Percentiles rank a stretch among this genome's conserved stretches.
Conservation (phyloP, 2,888 invertebrate species). For the Sinodicranocentrus sp. region DNA sequence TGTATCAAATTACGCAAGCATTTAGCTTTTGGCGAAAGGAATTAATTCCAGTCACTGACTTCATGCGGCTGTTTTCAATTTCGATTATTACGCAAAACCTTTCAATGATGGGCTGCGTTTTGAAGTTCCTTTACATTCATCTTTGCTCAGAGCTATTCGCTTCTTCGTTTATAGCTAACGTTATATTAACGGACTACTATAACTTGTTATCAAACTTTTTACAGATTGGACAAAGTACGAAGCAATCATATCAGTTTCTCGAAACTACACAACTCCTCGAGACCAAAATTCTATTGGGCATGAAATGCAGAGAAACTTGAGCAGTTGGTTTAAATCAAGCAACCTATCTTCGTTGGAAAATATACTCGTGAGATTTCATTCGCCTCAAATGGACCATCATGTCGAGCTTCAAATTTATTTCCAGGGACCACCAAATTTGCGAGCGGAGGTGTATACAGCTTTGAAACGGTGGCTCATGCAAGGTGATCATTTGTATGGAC, state of each 20-base stretch:
- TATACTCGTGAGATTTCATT: conserved; percentile 29
- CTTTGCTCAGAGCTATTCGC: too few relatives aligned
- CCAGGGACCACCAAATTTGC: conserved; percentile 34
- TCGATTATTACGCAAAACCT: too few relatives aligned
- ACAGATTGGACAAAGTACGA: conserved; percentile 62
- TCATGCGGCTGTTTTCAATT: too few relatives aligned
- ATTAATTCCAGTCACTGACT: too few relatives aligned
- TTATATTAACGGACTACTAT: too few relatives aligned
- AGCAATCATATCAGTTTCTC: conserved; percentile 42
- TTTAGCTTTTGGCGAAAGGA: too few relatives aligned
- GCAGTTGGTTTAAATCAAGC: conserved; percentile 25
- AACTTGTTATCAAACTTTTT: too few relatives aligned
- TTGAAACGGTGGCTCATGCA: conserved; percentile 25
- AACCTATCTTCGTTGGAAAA: conserved; percentile 29
- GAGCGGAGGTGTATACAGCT: neutral
- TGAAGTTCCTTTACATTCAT: too few relatives aligned
- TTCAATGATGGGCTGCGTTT: too few relatives aligned
- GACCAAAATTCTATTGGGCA: conserved; percentile 20
- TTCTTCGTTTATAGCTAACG: too few relatives aligned
- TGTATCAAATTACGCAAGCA: too few relatives aligned
- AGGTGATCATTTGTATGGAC: neutral
- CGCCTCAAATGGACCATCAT: conserved; percentile 26
- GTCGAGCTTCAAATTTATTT: conserved; percentile 44
- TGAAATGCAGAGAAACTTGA: conserved; percentile 38
- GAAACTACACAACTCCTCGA: conserved; percentile 28